A percentile compares a stretch with the other conserved stretches of the same genome.
Conservation (phyloP, 2,797 vertebrate genomes). For the Chromobotia macracanthus region DNA sequence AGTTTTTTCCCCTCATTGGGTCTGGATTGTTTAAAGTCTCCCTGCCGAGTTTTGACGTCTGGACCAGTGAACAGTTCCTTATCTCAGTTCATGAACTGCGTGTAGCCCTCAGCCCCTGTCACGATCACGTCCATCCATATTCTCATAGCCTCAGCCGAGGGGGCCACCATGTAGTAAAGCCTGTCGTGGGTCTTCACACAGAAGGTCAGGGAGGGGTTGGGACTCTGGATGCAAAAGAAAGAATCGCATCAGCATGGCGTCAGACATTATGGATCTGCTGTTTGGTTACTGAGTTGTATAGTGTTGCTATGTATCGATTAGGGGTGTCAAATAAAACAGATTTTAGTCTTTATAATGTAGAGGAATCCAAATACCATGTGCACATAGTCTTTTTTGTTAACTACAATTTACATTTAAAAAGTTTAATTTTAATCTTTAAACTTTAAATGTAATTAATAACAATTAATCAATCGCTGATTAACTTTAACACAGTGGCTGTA, state of each 20-base stretch:
- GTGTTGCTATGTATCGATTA: slow-evolving; percentile 38
- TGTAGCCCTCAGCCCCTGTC: slow-evolving; percentile 93
- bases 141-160: slow-evolving; percentile 91
- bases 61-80: slow-evolving; percentile 42
- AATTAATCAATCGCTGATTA: background rate
- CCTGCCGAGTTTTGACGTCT: slow-evolving; percentile 57
- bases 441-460: background rate
- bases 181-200: slow-evolving; percentile 97
- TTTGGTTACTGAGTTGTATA: background rate
- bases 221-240: slow-evolving; percentile 79
- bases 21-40: slow-evolving; percentile 60
- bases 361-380: background rate
- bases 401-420: too few relatives aligned
- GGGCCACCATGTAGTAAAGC: slow-evolving; percentile 95
- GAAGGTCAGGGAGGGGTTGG: slow-evolving; percentile 92
- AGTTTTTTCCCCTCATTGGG: slow-evolving; percentile 37
- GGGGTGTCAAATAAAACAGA: background rate
- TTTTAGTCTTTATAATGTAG: background rate
- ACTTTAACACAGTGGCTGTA: background rate
- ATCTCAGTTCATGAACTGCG: slow-evolving; percentile 90
- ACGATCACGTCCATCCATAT: slow-evolving; percentile 99
- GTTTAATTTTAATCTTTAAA: too few relatives aligned
- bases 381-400: too few relatives aligned
- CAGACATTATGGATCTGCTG: background rate
- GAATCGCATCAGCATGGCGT: background rate